Evolutionary conservation across 2,113 vertebrate species (phyloP).

Genomic region (Tachysurus vachellii): DNA sequence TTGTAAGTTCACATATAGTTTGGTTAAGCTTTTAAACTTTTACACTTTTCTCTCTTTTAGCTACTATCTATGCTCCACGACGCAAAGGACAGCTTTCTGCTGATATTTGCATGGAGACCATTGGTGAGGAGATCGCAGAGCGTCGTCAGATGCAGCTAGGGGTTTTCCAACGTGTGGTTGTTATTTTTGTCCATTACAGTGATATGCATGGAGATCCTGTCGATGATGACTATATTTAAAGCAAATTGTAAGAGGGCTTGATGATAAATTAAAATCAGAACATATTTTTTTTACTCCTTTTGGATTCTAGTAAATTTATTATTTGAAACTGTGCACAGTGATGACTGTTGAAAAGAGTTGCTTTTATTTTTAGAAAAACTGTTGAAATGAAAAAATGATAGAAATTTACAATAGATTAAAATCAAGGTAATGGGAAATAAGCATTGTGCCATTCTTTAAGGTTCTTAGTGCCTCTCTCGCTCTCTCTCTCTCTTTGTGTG

Average conservation of each 20-base stretch:
- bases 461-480: too few species aligned
- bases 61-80: conserved; percentile 94
- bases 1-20: not conserved
- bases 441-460: not conserved
- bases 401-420: too few species aligned
- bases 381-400: not conserved
- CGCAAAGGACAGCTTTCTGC: conserved; percentile 96
- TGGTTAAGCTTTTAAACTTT: not conserved
- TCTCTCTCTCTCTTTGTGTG: too few species aligned
- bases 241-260: not conserved
- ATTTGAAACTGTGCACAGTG: not conserved
- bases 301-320: not conserved
- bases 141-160: conserved; percentile 86
- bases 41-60: conserved; percentile 61
- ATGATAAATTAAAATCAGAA: not conserved
- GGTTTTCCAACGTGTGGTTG: conserved; percentile 92
- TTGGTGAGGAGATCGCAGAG: conserved; percentile 97
- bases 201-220: conserved; percentile 94
- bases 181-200: conserved; percentile 96
- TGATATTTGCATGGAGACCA: conserved; percentile 98
- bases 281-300: not conserved
- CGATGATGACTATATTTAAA: conserved; percentile 93
- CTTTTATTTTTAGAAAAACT: not conserved
- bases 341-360: not conserved
- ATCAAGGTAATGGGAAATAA: not conserved